Conservation (phyloP, 2,113 vertebrate species). For the Nettapus auritus region DNA sequence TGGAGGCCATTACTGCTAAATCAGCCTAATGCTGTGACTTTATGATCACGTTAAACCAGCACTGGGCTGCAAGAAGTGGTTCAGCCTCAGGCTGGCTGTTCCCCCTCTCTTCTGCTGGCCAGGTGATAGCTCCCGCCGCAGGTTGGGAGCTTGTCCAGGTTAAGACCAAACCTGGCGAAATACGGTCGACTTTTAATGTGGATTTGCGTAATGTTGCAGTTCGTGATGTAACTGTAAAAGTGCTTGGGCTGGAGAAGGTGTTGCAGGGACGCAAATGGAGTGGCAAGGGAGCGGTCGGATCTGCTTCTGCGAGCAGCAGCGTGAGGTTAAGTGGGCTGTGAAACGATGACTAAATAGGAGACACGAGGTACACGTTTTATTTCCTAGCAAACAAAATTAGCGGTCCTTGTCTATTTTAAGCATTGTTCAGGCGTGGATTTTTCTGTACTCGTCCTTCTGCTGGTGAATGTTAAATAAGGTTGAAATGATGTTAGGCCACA, state of each 20-base stretch:
- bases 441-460: background rate
- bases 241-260: background rate
- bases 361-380: slow-evolving; percentile 2
- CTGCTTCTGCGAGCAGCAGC: background rate
- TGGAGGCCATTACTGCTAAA: background rate
- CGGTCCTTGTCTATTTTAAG: background rate
- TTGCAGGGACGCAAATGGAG: background rate
- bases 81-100: background rate
- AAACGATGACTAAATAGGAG: slow-evolving; percentile 51
- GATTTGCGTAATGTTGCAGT: background rate
- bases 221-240: background rate
- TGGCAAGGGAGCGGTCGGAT: background rate
- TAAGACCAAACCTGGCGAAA: background rate
- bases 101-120: background rate
- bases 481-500: background rate
- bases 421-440: background rate
- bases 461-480: background rate
- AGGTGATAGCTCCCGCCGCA: background rate
- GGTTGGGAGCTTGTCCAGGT: rapidly evolving
- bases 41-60: background rate
- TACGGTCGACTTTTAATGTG: background rate
- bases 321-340: slow-evolving; percentile 43
- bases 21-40: background rate
- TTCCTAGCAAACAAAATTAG: slow-evolving; percentile 25
- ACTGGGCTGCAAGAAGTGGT: background rate